These are phyloP conservation scores for Lathronympha strigana DNA, from an alignment of 2,888 invertebrate genomes.

Conservation along the genomic window DNA sequence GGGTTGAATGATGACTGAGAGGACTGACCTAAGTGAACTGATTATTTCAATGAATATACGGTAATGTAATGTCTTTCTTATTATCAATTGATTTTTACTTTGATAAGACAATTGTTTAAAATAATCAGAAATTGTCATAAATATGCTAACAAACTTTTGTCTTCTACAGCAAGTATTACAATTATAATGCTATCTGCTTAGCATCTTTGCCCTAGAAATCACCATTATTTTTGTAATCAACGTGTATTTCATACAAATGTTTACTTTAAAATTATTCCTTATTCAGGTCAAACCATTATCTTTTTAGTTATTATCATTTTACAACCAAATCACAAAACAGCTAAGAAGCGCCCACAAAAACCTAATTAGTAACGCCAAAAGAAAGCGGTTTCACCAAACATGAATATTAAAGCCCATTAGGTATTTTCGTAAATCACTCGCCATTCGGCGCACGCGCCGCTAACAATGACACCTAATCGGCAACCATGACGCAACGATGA, in stretches of 20 bases:
- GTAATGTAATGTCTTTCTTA: too few relatives aligned
- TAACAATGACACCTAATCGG: constrained; percentile 79
- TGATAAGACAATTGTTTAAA: too few relatives aligned
- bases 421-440: constrained; percentile 60
- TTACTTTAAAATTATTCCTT: background rate
- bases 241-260: background rate
- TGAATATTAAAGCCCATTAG: constrained; percentile 73
- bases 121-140: too few relatives aligned
- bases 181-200: too few relatives aligned
- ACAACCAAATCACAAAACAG: constrained; percentile 50
- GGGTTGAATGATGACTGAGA: too few relatives aligned
- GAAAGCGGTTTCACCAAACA: constrained; percentile 68
- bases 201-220: too few relatives aligned
- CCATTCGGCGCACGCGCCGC: constrained; percentile 66
- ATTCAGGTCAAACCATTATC: background rate
- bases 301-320: constrained; percentile 35
- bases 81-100: too few relatives aligned
- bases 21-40: too few relatives aligned
- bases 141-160: too few relatives aligned
- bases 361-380: constrained; percentile 61
- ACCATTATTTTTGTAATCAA: too few relatives aligned
- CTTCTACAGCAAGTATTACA: too few relatives aligned
- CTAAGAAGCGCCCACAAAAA: constrained; percentile 52
- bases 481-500: constrained; percentile 72
- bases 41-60: too few relatives aligned